These are phyloP conservation scores for Borostomias antarcticus DNA, from an alignment of 2,797 vertebrate species.

Conservation along the genomic window DNA sequence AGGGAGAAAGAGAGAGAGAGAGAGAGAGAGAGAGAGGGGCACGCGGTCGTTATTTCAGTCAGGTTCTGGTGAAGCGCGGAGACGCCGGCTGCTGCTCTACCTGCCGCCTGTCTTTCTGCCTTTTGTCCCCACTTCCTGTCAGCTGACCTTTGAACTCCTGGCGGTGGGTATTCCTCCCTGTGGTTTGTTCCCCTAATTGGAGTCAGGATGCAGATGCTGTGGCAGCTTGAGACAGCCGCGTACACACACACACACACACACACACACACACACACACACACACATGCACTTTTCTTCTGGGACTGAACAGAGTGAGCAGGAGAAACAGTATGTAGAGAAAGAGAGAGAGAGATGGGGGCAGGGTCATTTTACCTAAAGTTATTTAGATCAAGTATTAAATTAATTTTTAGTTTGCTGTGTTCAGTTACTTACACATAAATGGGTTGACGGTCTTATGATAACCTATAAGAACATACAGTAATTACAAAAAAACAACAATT, in stretches of 20 bases:
- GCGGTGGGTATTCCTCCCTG: constrained; percentile 58
- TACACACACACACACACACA: background rate
- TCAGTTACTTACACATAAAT: background rate
- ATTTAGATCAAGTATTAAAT: background rate
- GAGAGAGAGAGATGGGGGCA: background rate
- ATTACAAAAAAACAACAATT: too few species aligned
- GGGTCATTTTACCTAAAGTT: too few species aligned
- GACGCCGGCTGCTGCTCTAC: constrained; percentile 47
- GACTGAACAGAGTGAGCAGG: constrained; percentile 24
- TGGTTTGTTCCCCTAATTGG: constrained; percentile 74
- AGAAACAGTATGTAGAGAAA: constrained; percentile 24
- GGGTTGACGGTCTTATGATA: background rate
- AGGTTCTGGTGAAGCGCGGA: constrained; percentile 34
- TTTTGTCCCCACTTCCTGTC: constrained; percentile 59
- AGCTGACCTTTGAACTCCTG: constrained; percentile 70
- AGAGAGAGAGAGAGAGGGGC: constrained; percentile 39
- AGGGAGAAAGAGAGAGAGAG: constrained; percentile 65
- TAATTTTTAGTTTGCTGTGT: background rate
- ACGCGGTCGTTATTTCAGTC: constrained; percentile 56
- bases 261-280: background rate
- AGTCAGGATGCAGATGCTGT: constrained; percentile 71
- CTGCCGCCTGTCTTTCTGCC: constrained; percentile 44
- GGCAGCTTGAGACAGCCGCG: constrained; percentile 51
- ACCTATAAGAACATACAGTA: too few species aligned
- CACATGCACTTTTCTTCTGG: constrained; percentile 29